phyloP scores from a whole-genome alignment of 2,888 invertebrate genomes.

The Drosophila anomalata region DNA sequence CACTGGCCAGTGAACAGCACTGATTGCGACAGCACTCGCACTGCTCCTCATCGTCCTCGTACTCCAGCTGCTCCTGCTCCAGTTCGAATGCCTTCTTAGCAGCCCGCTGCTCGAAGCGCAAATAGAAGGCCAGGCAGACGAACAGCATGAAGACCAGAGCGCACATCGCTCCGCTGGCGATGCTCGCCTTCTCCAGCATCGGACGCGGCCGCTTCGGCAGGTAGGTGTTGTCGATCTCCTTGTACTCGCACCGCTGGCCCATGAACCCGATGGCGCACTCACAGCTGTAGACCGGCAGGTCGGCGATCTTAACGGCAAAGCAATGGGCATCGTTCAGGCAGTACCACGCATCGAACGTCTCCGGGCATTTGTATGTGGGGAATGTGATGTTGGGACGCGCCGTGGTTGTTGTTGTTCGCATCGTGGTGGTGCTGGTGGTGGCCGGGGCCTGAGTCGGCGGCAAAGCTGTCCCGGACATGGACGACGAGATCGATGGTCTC shows the following conservation, averaged over 20 bases:
- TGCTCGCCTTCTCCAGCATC: constrained; percentile 92
- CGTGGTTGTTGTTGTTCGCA: constrained; percentile 87
- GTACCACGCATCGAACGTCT: constrained; percentile 96
- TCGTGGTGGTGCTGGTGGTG: constrained; percentile 84
- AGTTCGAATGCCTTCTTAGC: constrained; percentile 70
- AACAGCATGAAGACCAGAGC: constrained; percentile 86
- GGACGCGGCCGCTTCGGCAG: constrained; percentile 88
- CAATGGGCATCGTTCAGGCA: constrained; percentile 97
- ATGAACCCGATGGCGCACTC: constrained; percentile 97
- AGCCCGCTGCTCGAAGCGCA: constrained; percentile 85
- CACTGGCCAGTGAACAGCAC: constrained; percentile 54
- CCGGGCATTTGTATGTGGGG: constrained; percentile 96
- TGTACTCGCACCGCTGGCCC: constrained; percentile 97
- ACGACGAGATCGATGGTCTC: constrained; percentile 85
- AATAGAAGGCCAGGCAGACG: constrained; percentile 86
- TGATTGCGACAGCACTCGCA: constrained; percentile 65
- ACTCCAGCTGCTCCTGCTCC: constrained; percentile 51
- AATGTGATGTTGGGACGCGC: constrained; percentile 97
- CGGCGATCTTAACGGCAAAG: constrained; percentile 96
- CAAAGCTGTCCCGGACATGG: constrained; percentile 68
- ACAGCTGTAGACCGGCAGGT: constrained; percentile 96
- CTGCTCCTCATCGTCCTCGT: constrained; percentile 45
- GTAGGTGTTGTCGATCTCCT: constrained; percentile 97
- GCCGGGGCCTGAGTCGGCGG: constrained; percentile 60
- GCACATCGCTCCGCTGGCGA: constrained; percentile 91